Conservation (phyloP, 2,888 invertebrate genomes). For the Xestia rhomboidea region DNA sequence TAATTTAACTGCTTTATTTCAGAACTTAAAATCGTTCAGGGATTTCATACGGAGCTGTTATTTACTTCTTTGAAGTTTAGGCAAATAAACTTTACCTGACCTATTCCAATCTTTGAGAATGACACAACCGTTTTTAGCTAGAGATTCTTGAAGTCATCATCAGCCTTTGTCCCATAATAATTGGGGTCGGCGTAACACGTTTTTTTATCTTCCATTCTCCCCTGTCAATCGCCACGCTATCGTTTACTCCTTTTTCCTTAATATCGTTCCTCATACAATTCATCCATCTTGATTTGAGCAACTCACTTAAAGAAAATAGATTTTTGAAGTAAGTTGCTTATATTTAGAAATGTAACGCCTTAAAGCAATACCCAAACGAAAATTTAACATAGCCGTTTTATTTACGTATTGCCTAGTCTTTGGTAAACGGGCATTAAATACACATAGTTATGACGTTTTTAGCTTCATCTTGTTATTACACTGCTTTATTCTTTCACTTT, state of each 20-base stretch:
- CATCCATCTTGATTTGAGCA: no score
- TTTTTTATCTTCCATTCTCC: no score
- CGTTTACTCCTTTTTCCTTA: no score
- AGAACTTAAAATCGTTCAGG: no score
- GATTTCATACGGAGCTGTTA: no score
- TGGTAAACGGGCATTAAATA: background rate
- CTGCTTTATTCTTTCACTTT: background rate
- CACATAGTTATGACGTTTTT: background rate
- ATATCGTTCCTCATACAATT: no score
- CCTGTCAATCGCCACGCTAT: no score
- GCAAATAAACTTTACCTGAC: background rate
- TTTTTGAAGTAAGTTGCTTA: background rate
- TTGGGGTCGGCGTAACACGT: no score
- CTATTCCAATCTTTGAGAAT: background rate
- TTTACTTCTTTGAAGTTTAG: background rate
- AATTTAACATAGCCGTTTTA: background rate
- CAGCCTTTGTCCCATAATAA: no score
- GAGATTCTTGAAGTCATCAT: constrained; percentile 19
- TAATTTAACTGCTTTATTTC: no score
- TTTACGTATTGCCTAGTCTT: no score
- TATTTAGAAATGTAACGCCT: background rate
- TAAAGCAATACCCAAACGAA: background rate
- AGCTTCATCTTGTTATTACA: background rate
- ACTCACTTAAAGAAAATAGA: constrained; percentile 7
- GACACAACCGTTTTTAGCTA: background rate